Percentiles rank a stretch among this genome's conserved stretches.
These are phyloP conservation scores for Brachionichthys hirsutus DNA, from an alignment of 2,113 vertebrate genomes.

Conservation along the genomic window DNA sequence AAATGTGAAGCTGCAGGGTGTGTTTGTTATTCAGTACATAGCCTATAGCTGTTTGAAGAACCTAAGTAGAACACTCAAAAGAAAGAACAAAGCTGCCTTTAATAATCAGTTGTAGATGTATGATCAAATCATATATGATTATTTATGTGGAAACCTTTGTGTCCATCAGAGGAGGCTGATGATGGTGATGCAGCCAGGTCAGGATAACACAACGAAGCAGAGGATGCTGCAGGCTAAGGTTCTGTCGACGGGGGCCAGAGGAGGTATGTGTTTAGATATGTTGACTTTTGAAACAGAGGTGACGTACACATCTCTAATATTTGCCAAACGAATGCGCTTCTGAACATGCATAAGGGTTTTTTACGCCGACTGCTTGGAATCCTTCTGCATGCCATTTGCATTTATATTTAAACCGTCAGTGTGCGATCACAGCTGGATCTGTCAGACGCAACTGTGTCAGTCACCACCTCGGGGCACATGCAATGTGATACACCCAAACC, in stretches of 20 bases:
- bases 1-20: too few relatives aligned
- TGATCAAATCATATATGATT: background rate
- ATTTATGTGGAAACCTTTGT: constrained; percentile 7
- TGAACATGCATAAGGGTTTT: background rate
- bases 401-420: background rate
- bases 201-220: constrained; percentile 65
- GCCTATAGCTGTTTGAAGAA: too few relatives aligned
- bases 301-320: background rate
- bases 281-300: background rate
- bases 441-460: constrained; percentile 26
- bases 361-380: constrained; percentile 3
- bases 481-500: constrained; percentile 22
- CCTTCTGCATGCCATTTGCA: background rate
- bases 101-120: background rate
- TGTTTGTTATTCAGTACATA: too few relatives aligned
- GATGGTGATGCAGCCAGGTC: constrained; percentile 62
- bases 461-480: constrained; percentile 20
- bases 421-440: constrained; percentile 14
- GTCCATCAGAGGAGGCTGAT: constrained; percentile 38
- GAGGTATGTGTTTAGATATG: constrained; percentile 66
- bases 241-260: constrained; percentile 68
- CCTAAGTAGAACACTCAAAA: background rate
- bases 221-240: constrained; percentile 69
- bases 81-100: background rate
- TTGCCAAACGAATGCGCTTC: background rate